Percentiles rank a stretch among this genome's conserved stretches.
phyloP scores from a whole-genome alignment of 2,113 vertebrate species.

The Chrysemys picta region DNA sequence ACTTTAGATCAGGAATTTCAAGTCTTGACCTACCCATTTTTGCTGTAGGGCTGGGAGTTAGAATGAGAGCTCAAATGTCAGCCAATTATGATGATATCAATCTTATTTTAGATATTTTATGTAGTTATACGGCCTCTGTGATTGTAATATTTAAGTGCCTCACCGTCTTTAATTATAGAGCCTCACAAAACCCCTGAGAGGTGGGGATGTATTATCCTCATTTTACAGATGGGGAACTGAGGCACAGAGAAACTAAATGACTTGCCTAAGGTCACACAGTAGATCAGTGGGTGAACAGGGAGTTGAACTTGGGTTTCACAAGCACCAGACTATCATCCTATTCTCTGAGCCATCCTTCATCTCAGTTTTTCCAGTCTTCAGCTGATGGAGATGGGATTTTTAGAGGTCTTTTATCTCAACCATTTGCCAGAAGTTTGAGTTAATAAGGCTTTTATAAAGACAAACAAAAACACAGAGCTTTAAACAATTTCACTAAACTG shows the following conservation, averaged over 20 bases:
- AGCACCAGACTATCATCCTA: too few species aligned
- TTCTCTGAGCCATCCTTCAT: too few species aligned
- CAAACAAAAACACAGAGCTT: not conserved
- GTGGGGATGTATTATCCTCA: too few species aligned
- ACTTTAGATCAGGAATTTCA: not conserved
- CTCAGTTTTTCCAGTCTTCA: not conserved
- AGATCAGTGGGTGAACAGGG: too few species aligned
- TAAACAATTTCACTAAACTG: not conserved
- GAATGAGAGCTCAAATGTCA: not conserved
- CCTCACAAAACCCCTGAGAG: too few species aligned
- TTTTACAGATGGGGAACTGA: too few species aligned
- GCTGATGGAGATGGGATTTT: not conserved
- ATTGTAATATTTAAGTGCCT: too few species aligned
- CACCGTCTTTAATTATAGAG: too few species aligned
- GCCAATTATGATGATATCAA: not conserved
- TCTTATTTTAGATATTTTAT: not conserved
- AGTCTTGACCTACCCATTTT: not conserved
- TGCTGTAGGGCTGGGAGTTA: not conserved
- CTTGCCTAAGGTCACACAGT: too few species aligned
- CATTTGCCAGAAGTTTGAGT: not conserved
- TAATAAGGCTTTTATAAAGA: not conserved
- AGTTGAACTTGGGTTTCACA: too few species aligned
- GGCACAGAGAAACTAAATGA: too few species aligned
- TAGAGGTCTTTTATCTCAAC: not conserved
- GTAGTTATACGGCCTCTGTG: too few species aligned